Percentiles rank a stretch among this genome's conserved stretches.
Conservation (phyloP, 2,888 invertebrate genomes). For the Ariolimax columbianus region DNA sequence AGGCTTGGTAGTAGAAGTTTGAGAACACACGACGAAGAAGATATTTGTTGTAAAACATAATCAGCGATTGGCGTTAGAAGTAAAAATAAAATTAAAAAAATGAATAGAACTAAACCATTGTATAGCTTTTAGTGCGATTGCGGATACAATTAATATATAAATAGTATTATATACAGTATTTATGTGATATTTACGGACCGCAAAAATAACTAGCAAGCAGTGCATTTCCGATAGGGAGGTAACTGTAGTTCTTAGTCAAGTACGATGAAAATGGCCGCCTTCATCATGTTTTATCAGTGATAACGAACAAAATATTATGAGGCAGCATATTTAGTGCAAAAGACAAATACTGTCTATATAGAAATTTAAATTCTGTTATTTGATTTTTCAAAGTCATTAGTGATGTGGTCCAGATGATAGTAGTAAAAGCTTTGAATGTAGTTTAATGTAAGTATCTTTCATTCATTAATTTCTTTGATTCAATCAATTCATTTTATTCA, state of each 20-base stretch:
- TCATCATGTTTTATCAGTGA: not conserved
- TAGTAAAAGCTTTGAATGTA: not conserved
- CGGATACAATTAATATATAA: no score
- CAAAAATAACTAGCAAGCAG: not conserved
- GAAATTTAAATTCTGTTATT: not conserved
- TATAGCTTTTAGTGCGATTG: no score
- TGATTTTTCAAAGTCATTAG: not conserved
- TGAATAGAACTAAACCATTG: no score
- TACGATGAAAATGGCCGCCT: constrained; percentile 9
- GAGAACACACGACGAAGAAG: no score
- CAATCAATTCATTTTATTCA: no score
- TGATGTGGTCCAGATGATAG: not conserved
- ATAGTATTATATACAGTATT: no score
- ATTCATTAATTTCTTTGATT: no score
- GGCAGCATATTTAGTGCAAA: not conserved
- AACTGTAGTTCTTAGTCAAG: not conserved
- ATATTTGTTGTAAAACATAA: no score
- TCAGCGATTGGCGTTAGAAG: no score
- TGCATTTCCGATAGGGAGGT: constrained; percentile 11
- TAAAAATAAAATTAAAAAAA: no score
- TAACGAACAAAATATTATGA: not conserved
- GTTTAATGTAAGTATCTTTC: not conserved
- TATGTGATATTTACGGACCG: no score
- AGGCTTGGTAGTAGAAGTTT: no score
- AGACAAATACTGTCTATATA: not conserved